phyloP scores from a whole-genome alignment of 2,888 invertebrate species.

The Aleiodes testaceus region DNA sequence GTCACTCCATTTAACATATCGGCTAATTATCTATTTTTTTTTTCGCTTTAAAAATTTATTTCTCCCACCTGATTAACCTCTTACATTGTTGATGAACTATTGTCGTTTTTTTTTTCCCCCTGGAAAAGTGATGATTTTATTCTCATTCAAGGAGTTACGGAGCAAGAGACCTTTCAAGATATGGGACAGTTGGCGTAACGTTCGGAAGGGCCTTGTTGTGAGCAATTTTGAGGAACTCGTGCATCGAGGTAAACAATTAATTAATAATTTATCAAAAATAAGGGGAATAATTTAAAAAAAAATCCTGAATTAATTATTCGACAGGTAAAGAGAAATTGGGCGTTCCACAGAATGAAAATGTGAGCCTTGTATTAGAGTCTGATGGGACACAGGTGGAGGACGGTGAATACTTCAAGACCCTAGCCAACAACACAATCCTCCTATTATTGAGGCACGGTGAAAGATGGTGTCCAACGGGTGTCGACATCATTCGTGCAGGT shows the following conservation, averaged over 20 bases:
- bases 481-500: constrained; percentile 97
- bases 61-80: not conserved
- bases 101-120: not conserved
- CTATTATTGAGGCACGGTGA: constrained; percentile 91
- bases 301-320: not conserved
- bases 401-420: constrained; percentile 95
- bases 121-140: not conserved
- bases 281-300: too few species aligned
- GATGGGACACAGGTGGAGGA: constrained; percentile 98
- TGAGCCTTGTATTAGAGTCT: constrained; percentile 92
- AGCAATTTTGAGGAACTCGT: constrained; percentile 92
- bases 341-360: constrained; percentile 89
- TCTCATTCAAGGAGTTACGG: constrained; percentile 85
- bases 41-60: not conserved
- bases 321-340: constrained; percentile 92
- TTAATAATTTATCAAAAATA: too few species aligned
- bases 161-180: constrained; percentile 97
- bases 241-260: constrained; percentile 79
- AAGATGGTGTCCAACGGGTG: constrained; percentile 94
- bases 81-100: constrained; percentile 2
- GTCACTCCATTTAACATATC: constrained; percentile 66
- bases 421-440: constrained; percentile 92
- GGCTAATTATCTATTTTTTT: constrained; percentile 53
- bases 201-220: constrained; percentile 94
- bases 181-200: constrained; percentile 96